A percentile compares a stretch with the other conserved stretches of the same genome.
Conservation (phyloP, 2,888 invertebrate species). For the Enchytraeus crypticus region DNA sequence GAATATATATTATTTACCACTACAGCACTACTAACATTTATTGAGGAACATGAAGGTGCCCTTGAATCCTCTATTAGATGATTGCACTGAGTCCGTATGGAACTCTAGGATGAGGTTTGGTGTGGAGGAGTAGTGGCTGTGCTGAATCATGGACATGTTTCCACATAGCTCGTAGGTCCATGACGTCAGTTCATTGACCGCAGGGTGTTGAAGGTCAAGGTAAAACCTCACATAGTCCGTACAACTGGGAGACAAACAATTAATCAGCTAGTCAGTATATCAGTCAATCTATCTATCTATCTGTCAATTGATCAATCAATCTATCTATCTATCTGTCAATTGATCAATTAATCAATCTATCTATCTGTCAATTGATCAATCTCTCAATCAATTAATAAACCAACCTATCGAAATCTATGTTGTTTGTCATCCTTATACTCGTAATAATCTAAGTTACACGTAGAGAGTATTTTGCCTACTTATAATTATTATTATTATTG, state of each 20-base stretch:
- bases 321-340: too few species aligned
- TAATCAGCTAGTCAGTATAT: background rate
- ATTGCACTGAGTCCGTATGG: slow-evolving; percentile 31
- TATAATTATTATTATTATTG: too few species aligned
- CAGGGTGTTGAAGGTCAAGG: slow-evolving; percentile 40
- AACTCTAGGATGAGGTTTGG: slow-evolving; percentile 43
- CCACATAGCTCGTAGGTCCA: slow-evolving; percentile 42
- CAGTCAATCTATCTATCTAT: too few species aligned
- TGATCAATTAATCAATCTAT: too few species aligned
- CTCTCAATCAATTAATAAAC: too few species aligned
- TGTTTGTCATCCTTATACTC: too few species aligned
- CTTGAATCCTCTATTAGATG: slow-evolving; percentile 39
- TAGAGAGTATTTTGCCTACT: too few species aligned
- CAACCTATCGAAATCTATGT: too few species aligned
- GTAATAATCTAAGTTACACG: too few species aligned
- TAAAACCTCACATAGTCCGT: slow-evolving; percentile 41
- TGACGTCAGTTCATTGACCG: slow-evolving; percentile 39
- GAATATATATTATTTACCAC: too few species aligned
- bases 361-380: too few species aligned
- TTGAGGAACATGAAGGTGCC: slow-evolving; percentile 42
- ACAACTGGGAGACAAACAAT: slow-evolving; percentile 32
- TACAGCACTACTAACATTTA: slow-evolving; percentile 32
- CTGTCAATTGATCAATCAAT: too few species aligned
- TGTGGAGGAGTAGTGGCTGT: slow-evolving; percentile 42
- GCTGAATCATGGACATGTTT: slow-evolving; percentile 35